Evolutionary conservation across 2,113 vertebrate genomes (phyloP).

Genomic region (Mastomys coucha): DNA sequence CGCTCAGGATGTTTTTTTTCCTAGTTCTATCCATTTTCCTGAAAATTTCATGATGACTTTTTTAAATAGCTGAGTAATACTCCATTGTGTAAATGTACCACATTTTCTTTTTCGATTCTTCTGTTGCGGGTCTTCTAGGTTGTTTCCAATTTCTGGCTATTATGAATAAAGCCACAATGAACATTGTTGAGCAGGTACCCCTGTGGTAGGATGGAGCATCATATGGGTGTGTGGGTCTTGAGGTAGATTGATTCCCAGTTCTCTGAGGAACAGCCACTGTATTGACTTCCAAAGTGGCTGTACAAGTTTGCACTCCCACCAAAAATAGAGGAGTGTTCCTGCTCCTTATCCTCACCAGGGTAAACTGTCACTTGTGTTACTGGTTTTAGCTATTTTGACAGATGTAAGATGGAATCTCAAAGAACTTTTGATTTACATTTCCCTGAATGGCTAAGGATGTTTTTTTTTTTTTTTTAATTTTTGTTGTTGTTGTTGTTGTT

Average conservation of each 20-base stretch:
- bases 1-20: not conserved
- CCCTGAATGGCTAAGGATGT: not conserved
- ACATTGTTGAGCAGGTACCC: not conserved
- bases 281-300: not conserved
- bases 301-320: not conserved
- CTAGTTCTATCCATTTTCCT: not conserved
- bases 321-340: not conserved
- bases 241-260: not conserved
- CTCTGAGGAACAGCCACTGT: not conserved
- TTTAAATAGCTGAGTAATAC: not conserved
- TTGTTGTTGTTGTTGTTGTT: too few species aligned
- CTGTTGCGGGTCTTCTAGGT: not conserved
- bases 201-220: not conserved
- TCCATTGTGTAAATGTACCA: not conserved
- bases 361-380: not conserved
- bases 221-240: not conserved
- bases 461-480: too few species aligned
- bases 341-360: not conserved
- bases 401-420: not conserved
- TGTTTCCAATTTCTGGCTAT: not conserved
- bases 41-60: not conserved
- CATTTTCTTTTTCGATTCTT: not conserved
- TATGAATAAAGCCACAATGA: not conserved
- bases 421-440: not conserved
- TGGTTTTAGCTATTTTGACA: not conserved